Conservation (phyloP, 2,888 invertebrate genomes). For the Priocnemis perturbator region DNA sequence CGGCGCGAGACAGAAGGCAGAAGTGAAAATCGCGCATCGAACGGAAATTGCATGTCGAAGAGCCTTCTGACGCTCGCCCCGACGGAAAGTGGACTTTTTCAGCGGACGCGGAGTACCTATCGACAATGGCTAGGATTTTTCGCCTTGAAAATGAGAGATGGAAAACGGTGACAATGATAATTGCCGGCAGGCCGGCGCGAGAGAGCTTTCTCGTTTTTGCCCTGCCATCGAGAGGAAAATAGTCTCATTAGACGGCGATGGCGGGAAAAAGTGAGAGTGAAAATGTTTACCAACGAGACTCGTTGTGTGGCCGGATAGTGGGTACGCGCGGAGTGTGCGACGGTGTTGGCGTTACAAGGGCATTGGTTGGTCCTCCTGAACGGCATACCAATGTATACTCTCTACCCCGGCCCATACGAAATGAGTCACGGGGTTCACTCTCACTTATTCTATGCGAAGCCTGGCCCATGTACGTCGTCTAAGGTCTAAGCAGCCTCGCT, state of each 20-base stretch:
- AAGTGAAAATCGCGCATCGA: too few relatives aligned
- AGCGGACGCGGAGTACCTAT: too few relatives aligned
- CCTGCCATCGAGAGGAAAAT: too few relatives aligned
- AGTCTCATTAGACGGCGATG: conserved; percentile 40
- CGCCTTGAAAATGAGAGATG: background rate
- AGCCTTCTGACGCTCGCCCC: too few relatives aligned
- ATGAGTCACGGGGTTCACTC: conserved; percentile 53
- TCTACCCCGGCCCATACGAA: conserved; percentile 41
- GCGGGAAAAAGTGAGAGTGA: conserved; percentile 46
- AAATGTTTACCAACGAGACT: conserved; percentile 29
- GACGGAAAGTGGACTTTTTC: too few relatives aligned
- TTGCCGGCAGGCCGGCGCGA: background rate
- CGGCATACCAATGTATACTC: conserved; percentile 39
- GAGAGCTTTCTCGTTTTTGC: too few relatives aligned
- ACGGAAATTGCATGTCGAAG: too few relatives aligned
- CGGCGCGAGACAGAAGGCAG: too few relatives aligned
- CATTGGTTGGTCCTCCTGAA: conserved; percentile 25
- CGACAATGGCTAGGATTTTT: too few relatives aligned
- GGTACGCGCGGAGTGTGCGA: background rate
- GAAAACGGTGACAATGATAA: background rate
- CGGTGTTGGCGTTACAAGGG: conserved; percentile 41
- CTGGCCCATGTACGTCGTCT: too few relatives aligned
- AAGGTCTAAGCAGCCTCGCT: background rate
- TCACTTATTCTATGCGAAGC: conserved; percentile 33
- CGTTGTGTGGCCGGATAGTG: conserved; percentile 2